Evolutionary conservation across 1,140 invertebrate genomes (phyloP).

Genomic region (Drosophila tani): DNA sequence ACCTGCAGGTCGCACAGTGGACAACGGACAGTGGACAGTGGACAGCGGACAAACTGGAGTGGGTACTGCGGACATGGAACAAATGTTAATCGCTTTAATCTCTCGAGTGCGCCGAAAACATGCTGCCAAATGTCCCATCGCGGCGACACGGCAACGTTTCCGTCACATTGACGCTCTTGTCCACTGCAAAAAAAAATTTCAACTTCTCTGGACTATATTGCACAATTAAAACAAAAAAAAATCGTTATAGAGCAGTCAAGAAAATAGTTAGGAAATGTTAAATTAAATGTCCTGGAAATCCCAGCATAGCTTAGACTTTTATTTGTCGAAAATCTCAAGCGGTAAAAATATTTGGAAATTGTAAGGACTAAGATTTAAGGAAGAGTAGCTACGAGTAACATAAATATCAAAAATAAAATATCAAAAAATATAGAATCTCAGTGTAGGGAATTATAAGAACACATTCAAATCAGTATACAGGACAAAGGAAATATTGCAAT

Average conservation of each 20-base stretch:
- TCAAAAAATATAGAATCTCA: background rate
- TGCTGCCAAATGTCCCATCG: slow-evolving; percentile 58
- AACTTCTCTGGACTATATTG: fast-evolving
- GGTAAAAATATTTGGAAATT: background rate
- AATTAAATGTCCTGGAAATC: background rate
- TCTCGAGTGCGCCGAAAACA: slow-evolving; percentile 81
- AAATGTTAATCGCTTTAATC: slow-evolving; percentile 83
- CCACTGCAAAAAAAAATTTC: background rate
- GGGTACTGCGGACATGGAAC: slow-evolving; percentile 64
- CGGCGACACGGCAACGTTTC: slow-evolving; percentile 63
- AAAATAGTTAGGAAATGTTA: background rate
- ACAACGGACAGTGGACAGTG: slow-evolving; percentile 1
- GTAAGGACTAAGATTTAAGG: too few species aligned
- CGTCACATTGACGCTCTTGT: slow-evolving; percentile 68
- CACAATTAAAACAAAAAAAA: background rate
- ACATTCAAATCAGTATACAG: too few species aligned
- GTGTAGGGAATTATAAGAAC: background rate
- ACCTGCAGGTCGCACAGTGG: slow-evolving; percentile 54
- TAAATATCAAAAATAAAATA: background rate
- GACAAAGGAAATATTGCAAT: too few species aligned
- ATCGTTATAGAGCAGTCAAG: too few species aligned
- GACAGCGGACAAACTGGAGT: slow-evolving; percentile 36
- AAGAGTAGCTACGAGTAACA: too few species aligned
- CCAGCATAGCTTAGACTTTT: background rate
- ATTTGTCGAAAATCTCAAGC: background rate